Evolutionary conservation across 2,797 vertebrate species (phyloP), one percentile per base, ranked within the genome.

Genomic region (Margarornis squamiger): DNA sequence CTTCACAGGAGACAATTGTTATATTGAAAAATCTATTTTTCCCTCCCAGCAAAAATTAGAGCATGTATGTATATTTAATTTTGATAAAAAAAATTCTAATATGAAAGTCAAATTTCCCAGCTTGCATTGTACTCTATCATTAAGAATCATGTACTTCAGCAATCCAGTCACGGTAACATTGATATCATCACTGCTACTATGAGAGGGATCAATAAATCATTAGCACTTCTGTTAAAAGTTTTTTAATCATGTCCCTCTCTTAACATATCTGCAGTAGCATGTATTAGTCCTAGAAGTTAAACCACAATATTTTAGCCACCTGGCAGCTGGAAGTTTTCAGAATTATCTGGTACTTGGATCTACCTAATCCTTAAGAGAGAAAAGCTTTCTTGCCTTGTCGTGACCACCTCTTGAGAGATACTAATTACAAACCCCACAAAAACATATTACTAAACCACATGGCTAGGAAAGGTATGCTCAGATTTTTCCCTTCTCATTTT

Each of bases 281-380:
- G 12, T 32, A 19, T 29, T n/a, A 13, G 8, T 20, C 24, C 15
- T 55, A 46, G 22, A 41, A 49, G 14, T 59, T 51, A 74, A 88
- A 38, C 8, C 11, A 30, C 5, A 11, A 3, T 32, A 36, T 75
- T 59, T 68, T 38, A 63, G 45, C 7, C n/a, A 22, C 16, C 9
- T 45, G 20, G 34, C 15, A 91, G 39, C 17, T 63, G 24, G 14
- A 81, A 67, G 14, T 39, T 59, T 59, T 85, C 34, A 39, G 27
- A 43, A 63, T 51, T 71, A 43, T 21, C 30, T 23, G 13, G 4
- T 63, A 24, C 22, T 68, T 0, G 0, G 7, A 12, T 41, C 9
- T 75, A 32, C 7, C 4, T 75, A 43, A 46, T 43, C 13, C 23
- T 71, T 58, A 68, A 27, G 8, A 62, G 15, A 55, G 9, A 29